Base-by-base conservation (phyloP, 2,888 invertebrate species). In the Ceramica pisi region DNA sequence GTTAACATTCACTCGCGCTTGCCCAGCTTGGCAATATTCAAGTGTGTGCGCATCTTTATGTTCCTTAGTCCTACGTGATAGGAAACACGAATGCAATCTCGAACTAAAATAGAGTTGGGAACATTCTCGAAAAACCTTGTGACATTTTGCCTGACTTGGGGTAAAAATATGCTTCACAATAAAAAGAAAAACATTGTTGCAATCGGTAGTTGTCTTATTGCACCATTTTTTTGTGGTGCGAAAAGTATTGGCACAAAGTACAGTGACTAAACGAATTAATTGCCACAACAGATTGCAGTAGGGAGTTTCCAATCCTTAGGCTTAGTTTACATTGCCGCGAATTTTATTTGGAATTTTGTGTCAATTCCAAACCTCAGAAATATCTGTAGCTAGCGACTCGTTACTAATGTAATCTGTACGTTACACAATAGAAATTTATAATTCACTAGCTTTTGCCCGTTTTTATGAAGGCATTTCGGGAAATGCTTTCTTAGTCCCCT, bases 191-290 rank as follows among this genome's bases (percentile, higher is more conserved):
- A 23, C 41, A 62, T 44, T 50, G 44, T 73, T 19, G 35, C 38
- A 21, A 16, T 23, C 2, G 2, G 9, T n/a, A n/a, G n/a, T 67
- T 50, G 44, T 56, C 61, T 67, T 61, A 21, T 61, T 75, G 50
- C 44, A 51, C n/a, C 51, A 74, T 60, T 66, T 8, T 8, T 53
- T 1, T 14, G 38, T 31, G 46, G 12, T 66, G 44, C 44, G 60
- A 59, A 55, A 74, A 59, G 35, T 46, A 44, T 64, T 56, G 41
- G 19, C 9, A 64, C n/a, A 64, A 44, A 64, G 44, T 38, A 64
- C 23, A 21, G 31, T 26, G 50, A 35, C 38, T 61, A 31, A 55
- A 61, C 14, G n/a, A 72, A 72, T 50, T 23, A 16, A 35, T 64
- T 50, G 26, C 10, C 9, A 31, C 51, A 46, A 46, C 26, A 21